A percentile compares a stretch with the other conserved stretches of the same genome.
These are phyloP conservation scores for Scophthalmus maximus DNA, from an alignment of 2,113 vertebrate genomes.

Conservation along the genomic window DNA sequence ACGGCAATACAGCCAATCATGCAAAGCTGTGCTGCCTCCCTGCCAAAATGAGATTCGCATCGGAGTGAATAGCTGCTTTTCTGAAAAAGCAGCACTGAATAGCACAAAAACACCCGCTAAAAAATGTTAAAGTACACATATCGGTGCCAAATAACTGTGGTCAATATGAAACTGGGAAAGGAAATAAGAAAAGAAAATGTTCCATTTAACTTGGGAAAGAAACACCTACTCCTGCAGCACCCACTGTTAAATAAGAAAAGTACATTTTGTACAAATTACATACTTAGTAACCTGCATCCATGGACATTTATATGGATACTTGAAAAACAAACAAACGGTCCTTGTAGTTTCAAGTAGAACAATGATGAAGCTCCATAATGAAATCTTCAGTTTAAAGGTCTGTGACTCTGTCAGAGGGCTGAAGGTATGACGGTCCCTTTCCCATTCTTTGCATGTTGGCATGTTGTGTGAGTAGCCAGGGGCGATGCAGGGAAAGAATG, in stretches of 20 bases:
- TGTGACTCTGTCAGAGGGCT: conserved; percentile 61
- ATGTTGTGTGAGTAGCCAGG: conserved; percentile 59
- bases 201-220: conserved; percentile 4
- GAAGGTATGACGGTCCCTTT: conserved; percentile 57
- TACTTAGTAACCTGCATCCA: not conserved
- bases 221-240: not conserved
- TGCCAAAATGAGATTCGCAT: conserved; percentile 82
- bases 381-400: conserved; percentile 41
- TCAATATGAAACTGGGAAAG: conserved; percentile 22
- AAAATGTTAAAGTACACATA: conserved; percentile 41
- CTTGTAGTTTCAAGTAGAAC: conserved; percentile 26
- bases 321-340: too few relatives aligned
- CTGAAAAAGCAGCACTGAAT: conserved; percentile 31
- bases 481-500: conserved; percentile 52
- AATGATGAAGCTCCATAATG: conserved; percentile 35
- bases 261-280: not conserved
- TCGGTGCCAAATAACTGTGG: conserved; percentile 34
- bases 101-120: conserved; percentile 37
- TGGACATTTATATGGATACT: too few relatives aligned
- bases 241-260: not conserved
- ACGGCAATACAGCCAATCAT: conserved; percentile 77
- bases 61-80: conserved; percentile 66
- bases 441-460: conserved; percentile 41
- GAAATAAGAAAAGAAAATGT: not conserved
- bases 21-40: conserved; percentile 76